Percentiles rank a stretch among this genome's conserved stretches.
Evolutionary conservation across 1,140 invertebrate genomes (phyloP).

Genomic region (Drosophila melanogaster): Release_6_plus_ISO1_MT NT_037436.4:18654001-18654500

Average conservation of each 20-base stretch:
- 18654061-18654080: slow-evolving; percentile 4
- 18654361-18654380: no score
- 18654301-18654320: background rate
- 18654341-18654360: no score
- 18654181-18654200: slow-evolving; percentile 18
- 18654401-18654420: no score
- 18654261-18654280: background rate
- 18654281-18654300: background rate
- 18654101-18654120: slow-evolving; percentile 79
- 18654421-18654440: background rate
- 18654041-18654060: slow-evolving; percentile 10
- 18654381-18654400: no score
- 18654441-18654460: background rate
- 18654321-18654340: no score
- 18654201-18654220: background rate
- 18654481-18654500: slow-evolving; percentile 12
- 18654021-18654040: background rate
- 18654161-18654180: slow-evolving; percentile 42
- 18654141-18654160: slow-evolving; percentile 58
- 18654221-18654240: slow-evolving; percentile 25
- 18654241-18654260: slow-evolving; percentile 13
- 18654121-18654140: slow-evolving; percentile 75
- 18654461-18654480: slow-evolving; percentile 6
- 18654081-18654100: slow-evolving; percentile 55
- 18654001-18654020: slow-evolving; percentile 13